A percentile compares a stretch with the other conserved stretches of the same genome.
These are phyloP conservation scores for Paramuricea clavata DNA, from an alignment of 92 coral and sea anemone genomes.

Conservation along the genomic window DNA sequence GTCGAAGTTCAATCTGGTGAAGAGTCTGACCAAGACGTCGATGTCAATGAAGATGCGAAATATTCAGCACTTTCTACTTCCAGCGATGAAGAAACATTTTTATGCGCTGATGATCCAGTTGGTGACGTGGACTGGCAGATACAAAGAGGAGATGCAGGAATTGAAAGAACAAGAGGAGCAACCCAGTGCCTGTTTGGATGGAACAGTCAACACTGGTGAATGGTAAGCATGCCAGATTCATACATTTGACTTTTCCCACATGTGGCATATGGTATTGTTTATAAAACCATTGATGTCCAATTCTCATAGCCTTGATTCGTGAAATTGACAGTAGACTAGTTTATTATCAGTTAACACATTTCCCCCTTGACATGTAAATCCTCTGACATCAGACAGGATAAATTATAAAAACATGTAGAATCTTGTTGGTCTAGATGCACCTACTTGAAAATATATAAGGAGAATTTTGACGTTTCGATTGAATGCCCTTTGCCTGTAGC, in stretches of 20 bases:
- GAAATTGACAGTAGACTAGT: no score
- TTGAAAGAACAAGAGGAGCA: conserved; percentile 26
- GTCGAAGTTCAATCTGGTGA: conserved; percentile 17
- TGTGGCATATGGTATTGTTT: no score
- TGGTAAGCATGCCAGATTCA: conserved; percentile 47
- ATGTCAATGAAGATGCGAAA: conserved; percentile 3
- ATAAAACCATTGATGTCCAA: no score
- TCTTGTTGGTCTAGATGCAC: no score
- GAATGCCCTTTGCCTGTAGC: no score
- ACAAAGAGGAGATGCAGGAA: conserved; percentile 56
- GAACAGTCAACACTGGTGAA: conserved; percentile 30
- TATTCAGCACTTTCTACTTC: conserved; percentile 18
- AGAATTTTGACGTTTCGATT: no score
- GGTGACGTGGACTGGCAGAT: conserved; percentile 58
- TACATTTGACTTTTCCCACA: conserved; percentile 2
- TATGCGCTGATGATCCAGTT: conserved; percentile 65
- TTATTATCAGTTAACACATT: no score
- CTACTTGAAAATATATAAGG: no score
- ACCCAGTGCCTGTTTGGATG: conserved; percentile 47
- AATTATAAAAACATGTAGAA: no score
- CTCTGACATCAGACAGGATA: no score
- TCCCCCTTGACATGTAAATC: no score
- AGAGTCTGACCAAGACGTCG: conserved; percentile 20
- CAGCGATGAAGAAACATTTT: conserved; percentile 36
- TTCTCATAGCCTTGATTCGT: no score